Evolutionary conservation across 2,888 invertebrate genomes (phyloP).

Genomic region (Chaetogeoica ovagalla): DNA sequence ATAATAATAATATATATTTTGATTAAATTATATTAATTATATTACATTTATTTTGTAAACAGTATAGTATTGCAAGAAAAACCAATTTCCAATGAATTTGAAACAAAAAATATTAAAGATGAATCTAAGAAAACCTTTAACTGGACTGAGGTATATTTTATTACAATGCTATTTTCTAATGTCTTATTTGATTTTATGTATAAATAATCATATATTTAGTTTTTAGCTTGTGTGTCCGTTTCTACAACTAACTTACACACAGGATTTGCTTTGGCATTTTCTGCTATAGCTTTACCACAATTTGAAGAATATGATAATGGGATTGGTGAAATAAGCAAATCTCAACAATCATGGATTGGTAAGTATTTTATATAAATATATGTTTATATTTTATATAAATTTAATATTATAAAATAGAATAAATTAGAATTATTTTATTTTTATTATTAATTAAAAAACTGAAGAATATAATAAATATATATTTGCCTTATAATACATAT

Average conservation of each 20-base stretch:
- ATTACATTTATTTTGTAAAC: neutral
- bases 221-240: slow-evolving; percentile 49
- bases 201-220: slow-evolving; percentile 6
- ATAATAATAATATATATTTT: neutral
- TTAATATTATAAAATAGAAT: neutral
- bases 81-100: neutral
- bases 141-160: slow-evolving; percentile 34
- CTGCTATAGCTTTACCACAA: slow-evolving; percentile 46
- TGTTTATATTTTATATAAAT: neutral
- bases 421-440: too few relatives aligned
- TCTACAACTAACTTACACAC: slow-evolving; percentile 50
- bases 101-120: neutral
- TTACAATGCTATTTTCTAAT: neutral
- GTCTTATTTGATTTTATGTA: neutral
- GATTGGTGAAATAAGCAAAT: slow-evolving; percentile 4
- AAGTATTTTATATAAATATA: neutral
- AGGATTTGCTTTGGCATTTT: slow-evolving; percentile 49
- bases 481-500: too few relatives aligned
- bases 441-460: too few relatives aligned
- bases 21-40: neutral
- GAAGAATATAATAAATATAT: too few relatives aligned
- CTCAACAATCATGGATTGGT: slow-evolving; percentile 28
- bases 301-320: slow-evolving; percentile 16
- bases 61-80: slow-evolving; percentile 20
- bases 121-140: slow-evolving; percentile 20